Conservation (phyloP, 2,113 vertebrate genomes). For the Patagioenas fasciata region DNA sequence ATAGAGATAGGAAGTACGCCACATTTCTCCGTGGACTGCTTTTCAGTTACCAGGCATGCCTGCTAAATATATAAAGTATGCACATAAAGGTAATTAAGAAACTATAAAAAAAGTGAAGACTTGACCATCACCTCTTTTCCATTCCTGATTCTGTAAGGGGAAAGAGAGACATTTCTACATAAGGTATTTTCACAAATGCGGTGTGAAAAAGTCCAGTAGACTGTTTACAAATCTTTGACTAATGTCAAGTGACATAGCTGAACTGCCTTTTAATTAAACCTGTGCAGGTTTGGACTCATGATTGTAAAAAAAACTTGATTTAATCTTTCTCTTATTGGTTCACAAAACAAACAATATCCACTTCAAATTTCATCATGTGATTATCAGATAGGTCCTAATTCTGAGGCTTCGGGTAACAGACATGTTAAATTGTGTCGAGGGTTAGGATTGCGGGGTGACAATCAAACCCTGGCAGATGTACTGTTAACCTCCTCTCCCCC, state of each 20-base stretch:
- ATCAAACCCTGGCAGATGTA: too few relatives aligned
- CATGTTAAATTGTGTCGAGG: background rate
- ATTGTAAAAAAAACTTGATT: background rate
- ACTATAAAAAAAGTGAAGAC: background rate
- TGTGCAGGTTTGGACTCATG: background rate
- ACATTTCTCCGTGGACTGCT: background rate
- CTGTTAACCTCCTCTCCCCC: too few relatives aligned
- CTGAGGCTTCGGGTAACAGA: background rate
- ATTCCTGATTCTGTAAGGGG: background rate
- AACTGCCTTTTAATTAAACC: background rate
- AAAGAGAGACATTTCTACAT: background rate
- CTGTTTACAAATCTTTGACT: background rate
- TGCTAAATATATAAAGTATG: background rate
- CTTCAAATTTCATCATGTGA: background rate
- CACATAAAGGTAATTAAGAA: background rate
- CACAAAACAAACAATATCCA: background rate
- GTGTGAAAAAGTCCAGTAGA: background rate
- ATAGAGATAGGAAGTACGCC: background rate
- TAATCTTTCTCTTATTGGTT: background rate
- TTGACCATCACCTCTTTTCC: background rate
- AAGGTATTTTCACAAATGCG: background rate
- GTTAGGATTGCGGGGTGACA: too few relatives aligned
- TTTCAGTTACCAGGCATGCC: background rate
- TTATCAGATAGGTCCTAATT: background rate
- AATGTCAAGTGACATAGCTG: background rate